A percentile compares a stretch with the other conserved stretches of the same genome.
phyloP scores from a whole-genome alignment of 1,140 invertebrate species.

The Dendroctonus valens region DNA sequence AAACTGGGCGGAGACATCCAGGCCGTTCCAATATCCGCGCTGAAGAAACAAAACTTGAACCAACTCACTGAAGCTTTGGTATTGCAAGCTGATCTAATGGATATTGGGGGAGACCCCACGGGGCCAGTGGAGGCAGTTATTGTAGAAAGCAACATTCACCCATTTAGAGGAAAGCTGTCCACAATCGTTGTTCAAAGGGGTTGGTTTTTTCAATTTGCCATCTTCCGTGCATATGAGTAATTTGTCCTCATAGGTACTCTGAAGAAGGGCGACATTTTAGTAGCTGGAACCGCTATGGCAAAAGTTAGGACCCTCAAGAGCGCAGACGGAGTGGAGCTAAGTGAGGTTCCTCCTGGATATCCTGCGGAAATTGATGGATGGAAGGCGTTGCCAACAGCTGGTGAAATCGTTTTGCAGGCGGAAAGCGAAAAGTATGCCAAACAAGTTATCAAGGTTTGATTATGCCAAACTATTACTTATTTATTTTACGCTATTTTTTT shows the following conservation, averaged over 20 bases:
- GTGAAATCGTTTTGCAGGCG: conserved; percentile 70
- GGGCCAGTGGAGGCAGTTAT: conserved; percentile 88
- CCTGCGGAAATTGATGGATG: conserved; percentile 90
- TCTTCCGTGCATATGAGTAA: background rate
- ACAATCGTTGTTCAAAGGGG: conserved; percentile 86
- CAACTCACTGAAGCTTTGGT: conserved; percentile 81
- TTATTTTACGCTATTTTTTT: too few species aligned
- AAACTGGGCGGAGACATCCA: conserved; percentile 91
- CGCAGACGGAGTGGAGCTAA: conserved; percentile 68
- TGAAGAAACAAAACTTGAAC: conserved; percentile 78
- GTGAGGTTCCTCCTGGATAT: conserved; percentile 71
- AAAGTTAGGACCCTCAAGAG: conserved; percentile 87
- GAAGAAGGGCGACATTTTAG: conserved; percentile 74
- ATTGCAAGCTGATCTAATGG: conserved; percentile 85
- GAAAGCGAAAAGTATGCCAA: conserved; percentile 38
- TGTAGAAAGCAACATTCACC: conserved; percentile 81
- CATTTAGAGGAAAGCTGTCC: conserved; percentile 76
- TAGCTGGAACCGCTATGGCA: conserved; percentile 79
- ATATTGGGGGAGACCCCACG: conserved; percentile 75
- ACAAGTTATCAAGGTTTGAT: conserved; percentile 62
- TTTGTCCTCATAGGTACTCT: conserved; percentile 62
- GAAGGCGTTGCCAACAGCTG: conserved; percentile 81
- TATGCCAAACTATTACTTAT: background rate
- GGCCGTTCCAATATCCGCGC: conserved; percentile 87
- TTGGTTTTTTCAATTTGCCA: conserved; percentile 50